Conservation (phyloP, 2,888 invertebrate genomes). For the Tortricodes alternella region DNA sequence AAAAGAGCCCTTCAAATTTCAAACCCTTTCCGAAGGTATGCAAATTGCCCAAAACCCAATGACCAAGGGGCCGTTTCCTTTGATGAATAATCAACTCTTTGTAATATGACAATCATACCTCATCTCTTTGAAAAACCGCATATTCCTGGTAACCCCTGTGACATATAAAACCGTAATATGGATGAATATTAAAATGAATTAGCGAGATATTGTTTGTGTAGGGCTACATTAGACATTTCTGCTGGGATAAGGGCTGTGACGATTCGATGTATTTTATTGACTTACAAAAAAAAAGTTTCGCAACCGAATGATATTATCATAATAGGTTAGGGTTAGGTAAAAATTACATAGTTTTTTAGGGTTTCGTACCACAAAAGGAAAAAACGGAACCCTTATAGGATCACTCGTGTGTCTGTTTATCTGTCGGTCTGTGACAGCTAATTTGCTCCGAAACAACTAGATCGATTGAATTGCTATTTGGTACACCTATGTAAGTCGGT, state of each 20-base stretch:
- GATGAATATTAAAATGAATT: slow-evolving; percentile 27
- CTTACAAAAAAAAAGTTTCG: too few species aligned
- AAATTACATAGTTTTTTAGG: too few species aligned
- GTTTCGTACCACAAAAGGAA: too few species aligned
- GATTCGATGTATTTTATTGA: not conserved
- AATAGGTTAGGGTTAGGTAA: too few species aligned
- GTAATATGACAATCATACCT: slow-evolving; percentile 19
- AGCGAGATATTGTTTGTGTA: slow-evolving; percentile 9
- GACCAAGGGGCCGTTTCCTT: not conserved
- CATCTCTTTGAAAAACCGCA: slow-evolving; percentile 22
- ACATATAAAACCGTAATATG: slow-evolving; percentile 19
- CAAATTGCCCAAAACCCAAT: slow-evolving; percentile 8
- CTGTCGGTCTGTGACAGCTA: too few species aligned
- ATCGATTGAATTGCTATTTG: too few species aligned
- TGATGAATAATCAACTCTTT: slow-evolving; percentile 19
- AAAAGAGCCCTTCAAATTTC: not conserved
- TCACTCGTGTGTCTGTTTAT: too few species aligned
- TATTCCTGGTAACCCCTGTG: slow-evolving; percentile 21
- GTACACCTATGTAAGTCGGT: too few species aligned
- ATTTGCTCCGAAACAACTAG: too few species aligned
- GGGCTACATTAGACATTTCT: not conserved
- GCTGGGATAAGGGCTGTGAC: not conserved
- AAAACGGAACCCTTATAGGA: too few species aligned
- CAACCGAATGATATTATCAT: too few species aligned
- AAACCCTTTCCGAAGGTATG: not conserved